Conservation (phyloP, 1,140 invertebrate species). For the Ostrea denselamellosa region DNA sequence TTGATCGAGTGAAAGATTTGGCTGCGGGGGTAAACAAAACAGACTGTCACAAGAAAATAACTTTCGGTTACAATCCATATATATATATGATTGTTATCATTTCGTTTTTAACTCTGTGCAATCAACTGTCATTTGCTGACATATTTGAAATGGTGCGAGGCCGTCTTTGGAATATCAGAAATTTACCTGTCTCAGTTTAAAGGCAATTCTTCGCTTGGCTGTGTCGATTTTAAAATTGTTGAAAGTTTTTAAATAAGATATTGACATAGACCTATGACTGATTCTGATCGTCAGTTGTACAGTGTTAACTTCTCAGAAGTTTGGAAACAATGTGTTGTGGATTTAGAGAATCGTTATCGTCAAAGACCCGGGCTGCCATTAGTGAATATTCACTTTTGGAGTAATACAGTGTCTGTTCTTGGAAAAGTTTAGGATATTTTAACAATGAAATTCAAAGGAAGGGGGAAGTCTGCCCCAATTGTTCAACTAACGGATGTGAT, state of each 20-base stretch:
- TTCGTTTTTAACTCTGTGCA: slow-evolving; percentile 3
- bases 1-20: neutral
- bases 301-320: slow-evolving; percentile 1
- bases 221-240: slow-evolving; percentile 38
- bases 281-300: neutral
- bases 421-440: neutral
- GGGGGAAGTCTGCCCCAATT: slow-evolving; percentile 55
- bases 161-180: neutral
- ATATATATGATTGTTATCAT: neutral
- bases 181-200: slow-evolving; percentile 27
- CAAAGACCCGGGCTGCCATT: neutral
- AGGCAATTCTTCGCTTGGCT: slow-evolving; percentile 30
- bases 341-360: neutral
- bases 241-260: slow-evolving; percentile 40
- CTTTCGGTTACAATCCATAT: slow-evolving; percentile 10
- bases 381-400: neutral
- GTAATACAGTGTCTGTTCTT: neutral
- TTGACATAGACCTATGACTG: slow-evolving; percentile 3
- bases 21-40: slow-evolving; percentile 39
- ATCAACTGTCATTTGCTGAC: neutral
- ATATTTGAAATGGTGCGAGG: slow-evolving; percentile 1
- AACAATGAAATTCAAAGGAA: slow-evolving; percentile 52
- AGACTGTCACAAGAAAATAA: slow-evolving; percentile 35
- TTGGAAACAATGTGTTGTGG: neutral
- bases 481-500: slow-evolving; percentile 65